Evolutionary conservation across 2,797 vertebrate species (phyloP).

Genomic region (Otolemur crassicaudatus): DNA sequence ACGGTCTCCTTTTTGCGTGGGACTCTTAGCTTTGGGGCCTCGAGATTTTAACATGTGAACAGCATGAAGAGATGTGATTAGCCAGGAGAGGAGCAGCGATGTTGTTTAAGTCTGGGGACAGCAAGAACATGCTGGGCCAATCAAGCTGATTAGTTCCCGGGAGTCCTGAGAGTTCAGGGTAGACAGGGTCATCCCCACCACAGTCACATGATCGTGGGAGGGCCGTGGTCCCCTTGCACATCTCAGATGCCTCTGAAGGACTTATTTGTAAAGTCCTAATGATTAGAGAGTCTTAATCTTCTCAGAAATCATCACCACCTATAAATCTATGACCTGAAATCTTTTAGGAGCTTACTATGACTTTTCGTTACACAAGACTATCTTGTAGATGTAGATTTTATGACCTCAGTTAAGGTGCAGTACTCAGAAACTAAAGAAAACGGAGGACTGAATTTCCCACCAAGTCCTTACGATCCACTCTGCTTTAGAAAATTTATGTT

Average conservation of each 20-base stretch:
- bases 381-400: not conserved
- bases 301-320: not conserved
- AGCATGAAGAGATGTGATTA: not conserved
- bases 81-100: not conserved
- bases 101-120: conserved; percentile 7
- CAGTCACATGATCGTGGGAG: not conserved
- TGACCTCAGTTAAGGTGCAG: not conserved
- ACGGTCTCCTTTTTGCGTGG: not conserved
- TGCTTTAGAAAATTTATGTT: not conserved
- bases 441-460: not conserved
- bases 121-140: not conserved
- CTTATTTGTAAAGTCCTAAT: not conserved
- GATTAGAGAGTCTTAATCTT: not conserved
- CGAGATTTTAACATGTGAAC: not conserved
- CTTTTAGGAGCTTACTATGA: not conserved
- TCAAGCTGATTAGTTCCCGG: not conserved
- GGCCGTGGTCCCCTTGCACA: not conserved
- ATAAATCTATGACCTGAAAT: not conserved
- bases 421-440: not conserved
- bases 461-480: not conserved
- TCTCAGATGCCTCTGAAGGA: not conserved
- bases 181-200: not conserved
- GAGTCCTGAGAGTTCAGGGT: not conserved
- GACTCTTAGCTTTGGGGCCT: not conserved
- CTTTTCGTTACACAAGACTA: conserved; percentile 16